Evolutionary conservation across 2,113 vertebrate species (phyloP).

Genomic region (Dromaius novaehollandiae): DNA sequence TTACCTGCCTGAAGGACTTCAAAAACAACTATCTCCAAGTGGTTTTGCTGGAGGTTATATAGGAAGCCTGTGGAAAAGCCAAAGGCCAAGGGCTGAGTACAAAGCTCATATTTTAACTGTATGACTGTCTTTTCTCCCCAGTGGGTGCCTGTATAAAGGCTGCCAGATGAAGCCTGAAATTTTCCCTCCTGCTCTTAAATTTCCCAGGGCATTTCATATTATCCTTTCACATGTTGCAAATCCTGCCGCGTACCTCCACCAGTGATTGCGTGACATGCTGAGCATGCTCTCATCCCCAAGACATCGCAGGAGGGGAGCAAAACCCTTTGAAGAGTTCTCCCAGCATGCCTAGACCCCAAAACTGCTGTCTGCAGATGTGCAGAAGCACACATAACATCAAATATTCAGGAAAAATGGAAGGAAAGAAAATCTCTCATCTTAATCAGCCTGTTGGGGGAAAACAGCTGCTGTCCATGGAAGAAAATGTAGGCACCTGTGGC

Average conservation of each 20-base stretch:
- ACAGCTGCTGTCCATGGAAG: neutral
- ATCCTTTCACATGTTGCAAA: constrained; percentile 1
- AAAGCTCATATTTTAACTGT: constrained; percentile 2
- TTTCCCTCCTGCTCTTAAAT: neutral
- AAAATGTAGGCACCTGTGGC: neutral
- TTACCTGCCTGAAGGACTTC: neutral
- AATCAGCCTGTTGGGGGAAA: neutral
- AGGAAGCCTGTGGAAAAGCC: constrained; percentile 27
- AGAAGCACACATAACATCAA: neutral
- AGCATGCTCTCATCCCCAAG: neutral
- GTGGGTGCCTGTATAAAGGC: neutral
- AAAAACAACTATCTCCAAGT: neutral
- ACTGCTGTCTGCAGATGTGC: neutral
- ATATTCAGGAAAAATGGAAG: neutral
- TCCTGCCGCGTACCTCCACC: neutral
- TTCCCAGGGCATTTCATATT: neutral
- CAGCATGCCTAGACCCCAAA: neutral
- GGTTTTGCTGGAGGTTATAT: neutral
- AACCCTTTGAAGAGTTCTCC: neutral
- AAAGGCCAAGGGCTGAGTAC: constrained; percentile 8
- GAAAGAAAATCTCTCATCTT: neutral
- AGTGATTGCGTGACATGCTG: neutral
- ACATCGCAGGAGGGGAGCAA: neutral
- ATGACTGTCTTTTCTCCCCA: neutral
- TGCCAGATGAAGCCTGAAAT: neutral